These are phyloP conservation scores for Drosophila aff. DNA, from an alignment of 1,140 invertebrate species.

Conservation along the genomic window DNA sequence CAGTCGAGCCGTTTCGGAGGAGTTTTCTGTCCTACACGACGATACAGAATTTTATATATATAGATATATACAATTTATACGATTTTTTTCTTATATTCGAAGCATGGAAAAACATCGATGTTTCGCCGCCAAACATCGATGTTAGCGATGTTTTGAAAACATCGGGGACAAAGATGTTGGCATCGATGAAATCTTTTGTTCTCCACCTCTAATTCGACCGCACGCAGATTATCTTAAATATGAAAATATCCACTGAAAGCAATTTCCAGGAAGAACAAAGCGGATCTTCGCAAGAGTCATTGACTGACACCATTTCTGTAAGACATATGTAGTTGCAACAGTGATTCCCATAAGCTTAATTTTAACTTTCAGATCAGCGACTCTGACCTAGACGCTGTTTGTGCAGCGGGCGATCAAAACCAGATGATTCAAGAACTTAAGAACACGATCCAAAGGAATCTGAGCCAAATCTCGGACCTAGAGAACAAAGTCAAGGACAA, in stretches of 20 bases:
- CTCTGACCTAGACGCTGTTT: not conserved
- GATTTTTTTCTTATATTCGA: too few species aligned
- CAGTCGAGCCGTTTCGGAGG: too few species aligned
- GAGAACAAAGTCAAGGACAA: slow-evolving; percentile 1
- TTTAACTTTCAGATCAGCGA: not conserved
- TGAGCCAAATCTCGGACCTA: slow-evolving; percentile 1
- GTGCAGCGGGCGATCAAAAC: not conserved
- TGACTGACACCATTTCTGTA: not conserved
- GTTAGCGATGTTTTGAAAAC: too few species aligned
- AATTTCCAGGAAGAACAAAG: not conserved
- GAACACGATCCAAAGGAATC: not conserved
- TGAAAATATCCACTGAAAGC: not conserved
- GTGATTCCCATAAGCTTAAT: not conserved
- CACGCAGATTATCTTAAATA: not conserved
- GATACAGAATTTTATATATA: too few species aligned
- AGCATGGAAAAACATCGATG: too few species aligned
- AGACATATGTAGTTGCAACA: not conserved
- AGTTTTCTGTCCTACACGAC: too few species aligned
- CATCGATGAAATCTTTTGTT: too few species aligned
- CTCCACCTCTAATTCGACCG: too few species aligned
- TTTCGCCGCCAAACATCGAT: too few species aligned
- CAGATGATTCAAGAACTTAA: not conserved
- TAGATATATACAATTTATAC: too few species aligned
- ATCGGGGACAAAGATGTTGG: too few species aligned
- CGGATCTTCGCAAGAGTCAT: not conserved